phyloP scores from a whole-genome alignment of 92 coral and sea anemone genomes.

The Parazoanthus swiftii region DNA sequence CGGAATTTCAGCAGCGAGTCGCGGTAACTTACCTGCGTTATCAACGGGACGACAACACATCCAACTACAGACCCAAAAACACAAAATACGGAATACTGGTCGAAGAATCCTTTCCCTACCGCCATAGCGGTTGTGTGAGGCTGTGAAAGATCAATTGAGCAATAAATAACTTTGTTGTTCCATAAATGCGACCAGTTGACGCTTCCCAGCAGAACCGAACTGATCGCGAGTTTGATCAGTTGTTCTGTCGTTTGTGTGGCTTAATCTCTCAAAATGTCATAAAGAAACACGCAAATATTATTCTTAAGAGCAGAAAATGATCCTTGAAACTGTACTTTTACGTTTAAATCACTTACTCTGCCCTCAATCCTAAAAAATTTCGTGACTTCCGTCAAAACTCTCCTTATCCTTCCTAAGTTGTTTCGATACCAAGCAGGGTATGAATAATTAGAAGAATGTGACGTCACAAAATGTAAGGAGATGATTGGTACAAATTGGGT shows the following conservation, averaged over 20 bases:
- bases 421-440: slow-evolving; percentile 32
- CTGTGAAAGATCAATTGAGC: slow-evolving; percentile 59
- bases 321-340: background rate
- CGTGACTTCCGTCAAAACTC: slow-evolving; percentile 44
- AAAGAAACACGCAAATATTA: background rate
- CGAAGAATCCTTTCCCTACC: slow-evolving; percentile 99
- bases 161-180: slow-evolving; percentile 45
- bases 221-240: slow-evolving; percentile 37
- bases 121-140: slow-evolving; percentile 85
- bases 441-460: slow-evolving; percentile 36
- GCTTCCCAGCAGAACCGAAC: slow-evolving; percentile 51
- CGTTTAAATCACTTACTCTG: slow-evolving; percentile 31
- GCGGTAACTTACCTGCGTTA: slow-evolving; percentile 82
- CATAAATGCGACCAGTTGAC: slow-evolving; percentile 26
- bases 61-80: slow-evolving; percentile 99
- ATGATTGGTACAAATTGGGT: slow-evolving; percentile 42
- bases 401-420: slow-evolving; percentile 26
- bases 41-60: slow-evolving; percentile 98
- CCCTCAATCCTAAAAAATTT: slow-evolving; percentile 36
- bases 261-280: background rate
- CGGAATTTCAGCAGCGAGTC: background rate
- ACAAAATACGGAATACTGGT: slow-evolving; percentile 98
- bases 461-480: slow-evolving; percentile 41
- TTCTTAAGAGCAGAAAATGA: background rate
- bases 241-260: slow-evolving; percentile 25